A percentile compares a stretch with the other conserved stretches of the same genome.
These are phyloP conservation scores for Macroglossus sobrinus DNA, from an alignment of 2,113 vertebrate genomes.

Conservation along the genomic window DNA sequence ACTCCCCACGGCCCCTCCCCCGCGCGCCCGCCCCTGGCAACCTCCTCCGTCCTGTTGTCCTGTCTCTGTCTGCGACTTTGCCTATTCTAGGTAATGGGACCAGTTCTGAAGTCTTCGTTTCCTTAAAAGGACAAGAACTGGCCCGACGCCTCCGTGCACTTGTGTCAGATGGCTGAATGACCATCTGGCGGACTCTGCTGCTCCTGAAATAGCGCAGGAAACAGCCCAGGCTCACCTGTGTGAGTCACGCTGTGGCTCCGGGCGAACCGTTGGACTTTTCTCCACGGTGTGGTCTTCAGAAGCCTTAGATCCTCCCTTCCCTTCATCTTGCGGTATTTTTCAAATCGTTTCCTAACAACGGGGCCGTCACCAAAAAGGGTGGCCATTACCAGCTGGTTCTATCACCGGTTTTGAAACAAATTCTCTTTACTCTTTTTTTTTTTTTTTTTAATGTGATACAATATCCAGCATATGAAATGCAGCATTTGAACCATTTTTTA, in stretches of 20 bases:
- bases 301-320: background rate
- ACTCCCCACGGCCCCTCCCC: background rate
- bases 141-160: background rate
- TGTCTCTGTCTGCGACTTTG: background rate
- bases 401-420: background rate
- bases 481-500: background rate
- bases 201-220: conserved; percentile 27
- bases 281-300: background rate
- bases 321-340: background rate
- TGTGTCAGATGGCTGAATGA: background rate
- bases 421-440: background rate
- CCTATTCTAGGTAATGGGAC: background rate
- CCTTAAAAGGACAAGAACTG: background rate
- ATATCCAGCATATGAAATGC: background rate
- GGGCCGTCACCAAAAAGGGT: background rate
- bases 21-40: background rate
- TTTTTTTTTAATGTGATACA: background rate
- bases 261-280: background rate
- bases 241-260: background rate
- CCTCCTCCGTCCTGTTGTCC: too few species aligned
- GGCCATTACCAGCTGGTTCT: background rate
- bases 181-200: background rate
- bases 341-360: background rate
- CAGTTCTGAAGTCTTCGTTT: background rate
- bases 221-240: background rate